Evolutionary conservation across 2,888 invertebrate genomes (phyloP), one percentile per base, ranked within the genome.

Genomic region (Microctonus hyperodae): DNA sequence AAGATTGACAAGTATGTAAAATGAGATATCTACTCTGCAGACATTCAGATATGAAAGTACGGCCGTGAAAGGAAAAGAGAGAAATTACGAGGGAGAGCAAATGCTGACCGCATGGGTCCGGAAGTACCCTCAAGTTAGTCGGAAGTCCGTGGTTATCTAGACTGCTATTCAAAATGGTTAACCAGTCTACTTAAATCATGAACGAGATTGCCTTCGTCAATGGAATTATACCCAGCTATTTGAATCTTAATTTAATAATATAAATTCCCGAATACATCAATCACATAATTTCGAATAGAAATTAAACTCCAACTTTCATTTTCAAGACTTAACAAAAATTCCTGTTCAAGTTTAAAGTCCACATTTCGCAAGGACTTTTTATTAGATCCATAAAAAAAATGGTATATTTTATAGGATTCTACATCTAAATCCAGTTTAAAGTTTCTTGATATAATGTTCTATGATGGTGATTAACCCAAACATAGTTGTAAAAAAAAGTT

Each of bases 71-170:
- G n/a, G 37, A 37, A n/a, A n/a, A 37, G 37, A 37, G n/a, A 4
- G n/a, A 13, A 37, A n/a, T 13, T n/a, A n/a, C 4, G 37, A 3
- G n/a, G n/a, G 37, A n/a, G 37, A 37, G n/a, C n/a, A 37, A 37
- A 37, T n/a, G 37, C 37, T n/a, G 37, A 37, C 37, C n/a, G 37
- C n/a, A 50, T 31, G 48, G 44, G 40, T 53, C n/a, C 63, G 63
- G 63, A 64, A 37, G 50, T 33, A 40, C 48, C 48, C n/a, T 48
- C 51, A 23, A 64, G 20, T 16, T 57, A 33, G 48, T 58, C 58
- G 65, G 65, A 59, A 65, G 23, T 51, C 28, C 37, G 50, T 28
- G 37, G 51, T 59, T 59, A 59, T 65, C 59, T 53, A 58, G 28
- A 51, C 59, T 35, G 35, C 51, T 40, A 65, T 65, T 65, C 64